Base-by-base conservation (phyloP, 1,140 invertebrate genomes). In the Drosophila punjabiensis region DNA sequence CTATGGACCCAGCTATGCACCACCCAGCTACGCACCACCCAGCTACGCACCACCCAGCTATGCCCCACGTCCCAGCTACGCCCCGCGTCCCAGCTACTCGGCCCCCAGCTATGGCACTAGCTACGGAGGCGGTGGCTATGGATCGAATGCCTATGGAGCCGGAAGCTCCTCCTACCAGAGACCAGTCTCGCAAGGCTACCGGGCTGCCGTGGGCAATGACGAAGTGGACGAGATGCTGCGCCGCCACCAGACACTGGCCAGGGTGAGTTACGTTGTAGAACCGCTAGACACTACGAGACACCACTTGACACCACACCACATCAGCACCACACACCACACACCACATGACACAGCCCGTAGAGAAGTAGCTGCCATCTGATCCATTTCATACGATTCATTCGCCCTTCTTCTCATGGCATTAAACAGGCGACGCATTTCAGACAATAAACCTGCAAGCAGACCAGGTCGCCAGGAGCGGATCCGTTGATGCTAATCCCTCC, bases 361-460 rank as follows among this genome's bases (percentile, higher is more conserved):
- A 48, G 14, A 39, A 32, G 62, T 59, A 58, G 63, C 5, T 30
- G 50, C 43, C 76, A 76, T 68, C 79, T 76, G 63, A 75, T 81
- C 63, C 75, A 84, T 84, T 66, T 83, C 81, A 83, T 83, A 61
- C 82, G 68, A 80, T 74, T 80, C 76, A 66, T 77, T 68, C 82
- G 68, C 63, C 59, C 52, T 60, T 63, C 68, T 70, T 52, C 68
- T 66, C 69, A 86, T 87, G 76, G 83, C 83, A 92, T 90, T 92
- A 92, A 78, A 92, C 92, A 92, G 92, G 88, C 79, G 92, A 92
- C 91, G 91, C 85, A 91, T 93, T 93, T 93, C 89, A 92, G 92
- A 66, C 84, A 92, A 88, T 92, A 88, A 79, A 78, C 55, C 47
- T 33, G 18, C 58, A 41, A n/a, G 50, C 68, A 56, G 50, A 33